Base-by-base conservation (phyloP, 2,888 invertebrate genomes). In the Rhogogaster chlorosoma region DNA sequence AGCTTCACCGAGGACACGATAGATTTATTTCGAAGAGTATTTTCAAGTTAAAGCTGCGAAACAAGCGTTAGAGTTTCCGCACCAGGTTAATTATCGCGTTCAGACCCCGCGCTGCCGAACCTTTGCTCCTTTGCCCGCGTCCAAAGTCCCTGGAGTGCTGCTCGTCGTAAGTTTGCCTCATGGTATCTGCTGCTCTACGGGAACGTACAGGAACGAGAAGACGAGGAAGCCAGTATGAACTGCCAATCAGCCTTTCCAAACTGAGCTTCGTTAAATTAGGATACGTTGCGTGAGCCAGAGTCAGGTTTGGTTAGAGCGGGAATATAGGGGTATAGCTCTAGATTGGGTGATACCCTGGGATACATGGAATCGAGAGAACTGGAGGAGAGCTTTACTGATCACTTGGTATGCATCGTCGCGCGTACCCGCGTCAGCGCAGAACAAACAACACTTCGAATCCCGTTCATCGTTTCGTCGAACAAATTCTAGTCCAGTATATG, bases 371-470 rank as follows among this genome's bases (percentile, higher is more conserved):
- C n/a, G 2, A 64, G 22, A 22, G 29, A 22, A 22, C 32, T 38
- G 22, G 80, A 64, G 80, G 38, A 61, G 42, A 80, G 80, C 80
- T 32, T 77, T 18, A 7, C 29, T 32, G 22, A 26, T 70, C 67
- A 45, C 83, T 83, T 67, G 45, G 83, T 70, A 83, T 83, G 83
- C 83, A 83, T 83, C 83, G 83, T 45, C 45, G 83, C 83, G 45
- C 49, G 45, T 38, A 61, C 57, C 80, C 80, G 61, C 80, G 80
- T 80, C 80, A 83, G 70, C 83, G 67, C 29, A 83, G 70, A 49
- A 64, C 83, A 83, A 83, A 83, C 83, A 83, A 64, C 83, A 70
- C 57, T 57, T 80, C 80, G 61, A 77, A 29, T 49, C 45, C 38
- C 80, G 80, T 38, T 61, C 57, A 61, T 61, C 80, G 22, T 36